Conservation (phyloP, 2,888 invertebrate species). For the Dolomedes plantarius region DNA sequence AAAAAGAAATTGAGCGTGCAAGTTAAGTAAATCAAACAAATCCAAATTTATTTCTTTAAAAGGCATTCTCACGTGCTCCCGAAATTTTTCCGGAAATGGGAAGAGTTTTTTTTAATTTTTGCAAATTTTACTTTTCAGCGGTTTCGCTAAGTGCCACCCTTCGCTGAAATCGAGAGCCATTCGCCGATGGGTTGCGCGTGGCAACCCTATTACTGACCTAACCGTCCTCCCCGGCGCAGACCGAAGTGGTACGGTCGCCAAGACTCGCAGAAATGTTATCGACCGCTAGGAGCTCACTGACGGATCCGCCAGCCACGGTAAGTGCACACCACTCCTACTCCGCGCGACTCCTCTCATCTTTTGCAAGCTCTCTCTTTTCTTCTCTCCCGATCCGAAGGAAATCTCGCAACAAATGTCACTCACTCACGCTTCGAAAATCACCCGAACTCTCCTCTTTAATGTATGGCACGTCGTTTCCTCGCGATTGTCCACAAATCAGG, state of each 20-base stretch:
- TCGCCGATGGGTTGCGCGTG: neutral
- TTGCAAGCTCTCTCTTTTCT: neutral
- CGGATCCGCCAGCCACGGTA: slow-evolving; percentile 42
- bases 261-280: slow-evolving; percentile 31
- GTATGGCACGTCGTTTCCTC: neutral
- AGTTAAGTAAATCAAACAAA: no score
- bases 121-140: no score
- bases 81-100: no score
- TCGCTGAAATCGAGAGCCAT: neutral
- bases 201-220: slow-evolving; percentile 58
- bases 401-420: neutral
- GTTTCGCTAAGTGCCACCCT: no score
- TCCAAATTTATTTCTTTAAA: no score
- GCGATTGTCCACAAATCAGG: neutral
- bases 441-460: neutral
- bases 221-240: slow-evolving; percentile 37
- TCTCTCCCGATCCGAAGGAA: neutral
- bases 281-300: slow-evolving; percentile 45
- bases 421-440: neutral
- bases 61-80: no score
- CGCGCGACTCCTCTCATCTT: neutral
- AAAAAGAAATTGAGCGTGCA: no score
- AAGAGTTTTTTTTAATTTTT: no score
- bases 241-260: slow-evolving; percentile 46
- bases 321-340: neutral